Percentiles rank a stretch among this genome's conserved stretches.
Conservation (phyloP, 2,797 vertebrate genomes). For the Peromyscus attwateri region DNA sequence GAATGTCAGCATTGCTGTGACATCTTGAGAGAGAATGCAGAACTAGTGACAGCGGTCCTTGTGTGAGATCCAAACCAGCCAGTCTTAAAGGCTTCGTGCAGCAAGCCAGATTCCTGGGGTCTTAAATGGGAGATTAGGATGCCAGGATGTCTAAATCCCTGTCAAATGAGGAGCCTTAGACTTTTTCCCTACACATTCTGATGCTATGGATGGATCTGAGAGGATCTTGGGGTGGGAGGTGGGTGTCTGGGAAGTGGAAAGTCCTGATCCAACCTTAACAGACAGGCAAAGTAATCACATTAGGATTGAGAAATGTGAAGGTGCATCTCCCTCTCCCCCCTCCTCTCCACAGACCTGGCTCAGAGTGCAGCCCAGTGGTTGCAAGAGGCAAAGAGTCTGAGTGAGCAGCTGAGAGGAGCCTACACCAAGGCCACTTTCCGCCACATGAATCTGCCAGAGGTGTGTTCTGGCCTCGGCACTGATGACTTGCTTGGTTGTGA, state of each 20-base stretch:
- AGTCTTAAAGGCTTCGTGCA: background rate
- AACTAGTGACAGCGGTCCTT: background rate
- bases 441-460: slow-evolving; percentile 65
- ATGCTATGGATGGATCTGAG: no score
- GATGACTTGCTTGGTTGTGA: slow-evolving; percentile 76
- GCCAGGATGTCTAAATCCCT: background rate
- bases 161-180: no score
- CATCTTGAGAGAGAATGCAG: background rate
- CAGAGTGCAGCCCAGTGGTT: slow-evolving; percentile 57
- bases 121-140: background rate
- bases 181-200: no score
- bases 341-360: slow-evolving; percentile 63
- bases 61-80: background rate
- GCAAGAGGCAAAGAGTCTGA: slow-evolving; percentile 68
- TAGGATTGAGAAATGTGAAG: no score
- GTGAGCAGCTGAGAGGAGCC: slow-evolving; percentile 38
- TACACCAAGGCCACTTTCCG: slow-evolving; percentile 73
- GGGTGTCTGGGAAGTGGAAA: no score
- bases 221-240: no score
- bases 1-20: background rate
- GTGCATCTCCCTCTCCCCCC: background rate
- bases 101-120: background rate
- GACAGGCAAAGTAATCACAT: no score
- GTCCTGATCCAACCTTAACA: no score
- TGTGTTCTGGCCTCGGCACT: slow-evolving; percentile 23